Percentiles rank a stretch among this genome's conserved stretches.
Conservation (phyloP, 2,797 vertebrate genomes). For the Morus bassanus region DNA sequence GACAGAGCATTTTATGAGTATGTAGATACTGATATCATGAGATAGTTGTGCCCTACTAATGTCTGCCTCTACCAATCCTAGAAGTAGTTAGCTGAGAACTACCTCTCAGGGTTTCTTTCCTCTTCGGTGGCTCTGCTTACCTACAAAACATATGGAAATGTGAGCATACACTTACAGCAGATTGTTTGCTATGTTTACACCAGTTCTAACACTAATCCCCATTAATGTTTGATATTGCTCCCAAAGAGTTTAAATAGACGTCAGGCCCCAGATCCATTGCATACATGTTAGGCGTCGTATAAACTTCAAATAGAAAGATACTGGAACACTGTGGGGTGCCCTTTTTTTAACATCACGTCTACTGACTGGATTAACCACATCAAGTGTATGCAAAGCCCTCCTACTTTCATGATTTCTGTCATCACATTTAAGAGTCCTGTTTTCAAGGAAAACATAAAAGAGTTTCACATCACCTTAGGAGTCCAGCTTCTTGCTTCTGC, state of each 20-base stretch:
- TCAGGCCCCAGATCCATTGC: slow-evolving; percentile 71
- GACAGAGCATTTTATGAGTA: not conserved
- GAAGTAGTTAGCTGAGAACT: slow-evolving; percentile 50
- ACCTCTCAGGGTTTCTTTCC: slow-evolving; percentile 39
- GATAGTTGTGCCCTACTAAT: slow-evolving; percentile 5
- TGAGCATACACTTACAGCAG: slow-evolving; percentile 70
- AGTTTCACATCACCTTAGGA: not conserved
- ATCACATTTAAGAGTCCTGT: not conserved
- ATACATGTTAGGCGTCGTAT: slow-evolving; percentile 27
- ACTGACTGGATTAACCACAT: slow-evolving; percentile 38
- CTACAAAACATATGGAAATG: slow-evolving; percentile 75
- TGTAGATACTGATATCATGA: not conserved
- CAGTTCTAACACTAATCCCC: slow-evolving; percentile 79
- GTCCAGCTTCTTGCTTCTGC: not conserved
- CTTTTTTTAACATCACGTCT: slow-evolving; percentile 10
- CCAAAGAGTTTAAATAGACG: slow-evolving; percentile 75
- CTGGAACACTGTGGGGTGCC: not conserved
- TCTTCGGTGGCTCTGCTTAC: slow-evolving; percentile 73
- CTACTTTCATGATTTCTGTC: slow-evolving; percentile 5
- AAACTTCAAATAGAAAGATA: slow-evolving; percentile 12
- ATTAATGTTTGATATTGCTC: slow-evolving; percentile 81
- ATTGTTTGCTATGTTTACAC: slow-evolving; percentile 78
- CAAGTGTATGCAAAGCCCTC: not conserved
- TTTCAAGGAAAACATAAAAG: slow-evolving; percentile 7
- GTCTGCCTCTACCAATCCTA: slow-evolving; percentile 32